Percentiles rank a stretch among this genome's conserved stretches.
phyloP scores from a whole-genome alignment of 1,140 invertebrate species.

The Drosophila yakuba region DNA sequence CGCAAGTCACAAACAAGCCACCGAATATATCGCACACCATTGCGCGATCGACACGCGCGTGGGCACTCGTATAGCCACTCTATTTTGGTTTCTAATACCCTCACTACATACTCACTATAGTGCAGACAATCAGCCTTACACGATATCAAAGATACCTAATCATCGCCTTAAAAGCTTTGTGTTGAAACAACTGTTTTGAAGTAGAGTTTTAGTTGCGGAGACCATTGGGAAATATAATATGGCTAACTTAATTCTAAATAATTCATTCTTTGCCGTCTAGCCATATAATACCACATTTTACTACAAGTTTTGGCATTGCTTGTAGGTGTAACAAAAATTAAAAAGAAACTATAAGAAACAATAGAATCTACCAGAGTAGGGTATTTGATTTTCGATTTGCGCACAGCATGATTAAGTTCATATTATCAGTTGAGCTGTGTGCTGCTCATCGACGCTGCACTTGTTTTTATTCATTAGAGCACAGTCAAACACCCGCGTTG shows the following conservation, averaged over 20 bases:
- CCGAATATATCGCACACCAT: slow-evolving; percentile 10
- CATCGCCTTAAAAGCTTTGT: too few species aligned
- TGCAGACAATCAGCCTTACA: too few species aligned
- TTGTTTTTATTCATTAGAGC: slow-evolving; percentile 13
- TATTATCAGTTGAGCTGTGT: slow-evolving; percentile 27
- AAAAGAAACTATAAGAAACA: not conserved
- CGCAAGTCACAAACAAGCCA: slow-evolving; percentile 29
- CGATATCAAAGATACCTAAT: too few species aligned
- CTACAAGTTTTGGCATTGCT: too few species aligned
- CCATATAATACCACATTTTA: too few species aligned
- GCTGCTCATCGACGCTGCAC: slow-evolving; percentile 5
- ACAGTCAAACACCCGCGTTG: slow-evolving; percentile 9
- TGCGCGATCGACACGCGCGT: slow-evolving; percentile 26
- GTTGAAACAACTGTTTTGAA: too few species aligned
- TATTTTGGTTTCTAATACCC: slow-evolving; percentile 14
- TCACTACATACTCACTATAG: not conserved
- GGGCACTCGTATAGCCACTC: slow-evolving; percentile 51
- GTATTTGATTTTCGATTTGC: slow-evolving; percentile 31
- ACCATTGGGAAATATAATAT: too few species aligned
- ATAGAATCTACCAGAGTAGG: slow-evolving; percentile 34
- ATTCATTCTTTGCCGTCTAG: too few species aligned
- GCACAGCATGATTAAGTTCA: slow-evolving; percentile 8
- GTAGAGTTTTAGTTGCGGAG: too few species aligned
- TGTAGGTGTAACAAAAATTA: not conserved
- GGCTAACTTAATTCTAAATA: too few species aligned